Evolutionary conservation across 2,113 vertebrate species (phyloP).

Genomic region (Lepisosteus oculatus): DNA sequence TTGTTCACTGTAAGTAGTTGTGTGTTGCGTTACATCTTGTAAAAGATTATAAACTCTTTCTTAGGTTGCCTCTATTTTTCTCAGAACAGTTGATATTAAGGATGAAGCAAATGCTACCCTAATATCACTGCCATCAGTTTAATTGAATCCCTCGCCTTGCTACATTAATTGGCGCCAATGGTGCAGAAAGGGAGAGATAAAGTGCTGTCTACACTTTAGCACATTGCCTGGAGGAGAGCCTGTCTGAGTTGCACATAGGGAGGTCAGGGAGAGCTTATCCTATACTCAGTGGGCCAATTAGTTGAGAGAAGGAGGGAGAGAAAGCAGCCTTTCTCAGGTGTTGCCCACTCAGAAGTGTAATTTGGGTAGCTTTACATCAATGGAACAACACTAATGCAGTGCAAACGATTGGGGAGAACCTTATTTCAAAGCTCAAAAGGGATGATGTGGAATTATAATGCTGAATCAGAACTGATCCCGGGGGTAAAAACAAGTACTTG

Average conservation of each 20-base stretch:
- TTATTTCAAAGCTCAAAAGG: constrained; percentile 38
- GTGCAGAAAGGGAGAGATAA: constrained; percentile 61
- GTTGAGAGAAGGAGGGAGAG: constrained; percentile 33
- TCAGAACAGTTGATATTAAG: too few relatives aligned
- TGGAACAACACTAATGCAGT: constrained; percentile 34
- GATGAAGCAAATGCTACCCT: constrained; percentile 11
- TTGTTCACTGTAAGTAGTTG: too few relatives aligned
- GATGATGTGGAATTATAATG: constrained; percentile 30
- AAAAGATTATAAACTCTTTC: too few relatives aligned
- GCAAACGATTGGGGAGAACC: constrained; percentile 36
- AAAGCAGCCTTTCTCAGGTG: constrained; percentile 53
- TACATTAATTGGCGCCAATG: constrained; percentile 63
- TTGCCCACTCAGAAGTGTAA: constrained; percentile 47
- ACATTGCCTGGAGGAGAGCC: constrained; percentile 46
- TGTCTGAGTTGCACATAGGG: constrained; percentile 37
- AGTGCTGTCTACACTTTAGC: constrained; percentile 51
- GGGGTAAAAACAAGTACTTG: constrained; percentile 15
- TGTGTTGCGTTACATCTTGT: too few relatives aligned
- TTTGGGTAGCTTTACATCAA: constrained; percentile 49
- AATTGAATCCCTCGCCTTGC: constrained; percentile 38
- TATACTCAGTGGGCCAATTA: constrained; percentile 69
- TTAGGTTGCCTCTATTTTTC: too few relatives aligned
- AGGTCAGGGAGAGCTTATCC: constrained; percentile 50
- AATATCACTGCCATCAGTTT: constrained; percentile 16
- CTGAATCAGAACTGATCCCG: constrained; percentile 18